phyloP scores from a whole-genome alignment of 2,888 invertebrate genomes.

The Pammene aurita region DNA sequence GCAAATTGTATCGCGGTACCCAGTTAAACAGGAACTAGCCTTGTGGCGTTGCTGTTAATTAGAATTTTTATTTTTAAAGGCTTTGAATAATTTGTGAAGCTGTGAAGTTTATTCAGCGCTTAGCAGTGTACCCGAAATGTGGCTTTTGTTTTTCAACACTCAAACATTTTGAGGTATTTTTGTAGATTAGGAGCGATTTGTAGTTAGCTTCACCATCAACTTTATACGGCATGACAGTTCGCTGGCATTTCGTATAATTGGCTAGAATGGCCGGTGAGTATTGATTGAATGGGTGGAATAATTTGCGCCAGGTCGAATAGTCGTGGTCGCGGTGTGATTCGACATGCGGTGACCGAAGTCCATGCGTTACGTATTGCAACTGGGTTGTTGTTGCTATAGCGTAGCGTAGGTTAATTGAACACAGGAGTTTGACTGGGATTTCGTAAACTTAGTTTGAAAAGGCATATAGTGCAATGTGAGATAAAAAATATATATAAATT shows the following conservation, averaged over 20 bases:
- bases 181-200: no score
- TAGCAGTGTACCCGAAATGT: background rate
- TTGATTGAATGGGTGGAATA: constrained; percentile 27
- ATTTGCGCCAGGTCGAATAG: constrained; percentile 21
- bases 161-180: background rate
- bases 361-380: constrained; percentile 4
- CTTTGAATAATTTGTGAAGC: constrained; percentile 22
- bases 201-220: no score
- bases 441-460: no score
- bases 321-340: constrained; percentile 27
- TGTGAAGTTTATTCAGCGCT: constrained; percentile 13
- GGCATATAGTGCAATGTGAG: no score
- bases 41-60: constrained; percentile 12
- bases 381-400: background rate
- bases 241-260: constrained; percentile 22
- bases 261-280: constrained; percentile 15
- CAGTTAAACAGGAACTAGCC: constrained; percentile 23
- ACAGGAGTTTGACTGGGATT: no score
- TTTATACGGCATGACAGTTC: background rate
- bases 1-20: constrained; percentile 14
- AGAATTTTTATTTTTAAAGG: constrained; percentile 12
- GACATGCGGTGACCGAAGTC: constrained; percentile 15
- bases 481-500: no score
- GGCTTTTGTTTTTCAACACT: background rate
- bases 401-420: no score